Evolutionary conservation across 2,797 vertebrate species (phyloP).

Genomic region (Cercopithecus petaurista): DNA sequence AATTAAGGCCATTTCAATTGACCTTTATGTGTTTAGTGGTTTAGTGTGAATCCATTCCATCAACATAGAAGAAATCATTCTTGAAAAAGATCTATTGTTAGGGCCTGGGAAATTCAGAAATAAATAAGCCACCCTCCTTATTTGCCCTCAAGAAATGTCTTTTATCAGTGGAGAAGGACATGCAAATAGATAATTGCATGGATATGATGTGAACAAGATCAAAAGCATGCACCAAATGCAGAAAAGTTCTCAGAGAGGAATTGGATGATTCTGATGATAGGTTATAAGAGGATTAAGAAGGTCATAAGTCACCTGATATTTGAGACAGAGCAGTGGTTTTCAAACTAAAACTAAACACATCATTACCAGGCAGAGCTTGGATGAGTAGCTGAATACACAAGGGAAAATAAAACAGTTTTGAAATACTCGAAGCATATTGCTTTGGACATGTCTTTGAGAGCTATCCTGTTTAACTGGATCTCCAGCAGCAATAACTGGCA

Average conservation of each 20-base stretch:
- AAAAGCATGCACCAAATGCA: background rate
- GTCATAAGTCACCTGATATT: background rate
- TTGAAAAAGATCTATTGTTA: background rate
- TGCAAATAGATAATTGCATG: background rate
- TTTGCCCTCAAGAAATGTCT: background rate
- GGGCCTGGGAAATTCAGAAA: background rate
- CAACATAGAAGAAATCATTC: background rate
- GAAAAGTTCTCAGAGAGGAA: background rate
- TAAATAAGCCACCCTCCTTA: background rate
- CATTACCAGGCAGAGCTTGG: background rate
- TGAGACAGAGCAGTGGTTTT: background rate
- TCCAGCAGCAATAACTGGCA: background rate
- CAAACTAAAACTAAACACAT: background rate
- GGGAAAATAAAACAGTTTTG: background rate
- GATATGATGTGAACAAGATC: background rate
- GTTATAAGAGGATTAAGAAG: background rate
- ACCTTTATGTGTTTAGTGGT: background rate
- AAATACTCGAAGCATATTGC: background rate
- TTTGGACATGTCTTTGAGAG: background rate
- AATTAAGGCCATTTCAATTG: background rate
- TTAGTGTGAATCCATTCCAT: background rate
- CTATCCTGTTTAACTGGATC: background rate
- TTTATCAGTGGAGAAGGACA: background rate
- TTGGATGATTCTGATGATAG: background rate
- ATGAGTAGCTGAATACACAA: background rate